A percentile compares a stretch with the other conserved stretches of the same genome.
phyloP scores from a whole-genome alignment of 2,797 vertebrate species.

The Echiichthys vipera region DNA sequence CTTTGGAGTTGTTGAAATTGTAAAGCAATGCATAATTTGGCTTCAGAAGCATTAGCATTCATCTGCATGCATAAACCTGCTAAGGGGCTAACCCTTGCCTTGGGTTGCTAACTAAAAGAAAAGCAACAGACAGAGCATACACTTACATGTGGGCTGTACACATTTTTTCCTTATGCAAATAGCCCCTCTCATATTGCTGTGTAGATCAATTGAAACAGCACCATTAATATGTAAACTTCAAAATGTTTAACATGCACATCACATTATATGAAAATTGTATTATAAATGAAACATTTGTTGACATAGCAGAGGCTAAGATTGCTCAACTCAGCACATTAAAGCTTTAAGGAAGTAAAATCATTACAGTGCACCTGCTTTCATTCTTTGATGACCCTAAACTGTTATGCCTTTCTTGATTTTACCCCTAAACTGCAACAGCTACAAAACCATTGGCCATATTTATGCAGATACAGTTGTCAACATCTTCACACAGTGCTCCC shows the following conservation, averaged over 20 bases:
- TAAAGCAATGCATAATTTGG: conserved; percentile 53
- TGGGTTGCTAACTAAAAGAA: conserved; percentile 48
- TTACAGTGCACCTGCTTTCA: conserved; percentile 20
- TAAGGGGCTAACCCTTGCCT: conserved; percentile 43
- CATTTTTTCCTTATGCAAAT: conserved; percentile 53
- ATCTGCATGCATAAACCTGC: conserved; percentile 42
- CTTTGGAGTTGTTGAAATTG: conserved; percentile 50
- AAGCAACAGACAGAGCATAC: conserved; percentile 49
- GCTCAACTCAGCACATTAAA: background rate
- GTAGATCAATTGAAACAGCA: conserved; percentile 23
- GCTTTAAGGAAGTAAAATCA: conserved; percentile 8
- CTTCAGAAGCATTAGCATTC: conserved; percentile 52
- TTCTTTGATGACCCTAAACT: conserved; percentile 31
- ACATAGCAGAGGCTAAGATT: background rate
- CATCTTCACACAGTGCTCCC: conserved; percentile 25
- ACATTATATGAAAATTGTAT: conserved; percentile 9
- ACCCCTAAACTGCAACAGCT: conserved; percentile 10
- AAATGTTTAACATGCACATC: conserved; percentile 27
- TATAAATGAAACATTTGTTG: conserved; percentile 32
- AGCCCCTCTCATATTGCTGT: conserved; percentile 40
- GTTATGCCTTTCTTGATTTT: conserved; percentile 27
- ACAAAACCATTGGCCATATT: conserved; percentile 39
- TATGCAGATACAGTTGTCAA: conserved; percentile 49
- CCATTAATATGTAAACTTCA: conserved; percentile 20
- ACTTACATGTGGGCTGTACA: conserved; percentile 43